A percentile compares a stretch with the other conserved stretches of the same genome.
These are phyloP conservation scores for Euplexia lucipara DNA, from an alignment of 2,888 invertebrate genomes.

Conservation along the genomic window DNA sequence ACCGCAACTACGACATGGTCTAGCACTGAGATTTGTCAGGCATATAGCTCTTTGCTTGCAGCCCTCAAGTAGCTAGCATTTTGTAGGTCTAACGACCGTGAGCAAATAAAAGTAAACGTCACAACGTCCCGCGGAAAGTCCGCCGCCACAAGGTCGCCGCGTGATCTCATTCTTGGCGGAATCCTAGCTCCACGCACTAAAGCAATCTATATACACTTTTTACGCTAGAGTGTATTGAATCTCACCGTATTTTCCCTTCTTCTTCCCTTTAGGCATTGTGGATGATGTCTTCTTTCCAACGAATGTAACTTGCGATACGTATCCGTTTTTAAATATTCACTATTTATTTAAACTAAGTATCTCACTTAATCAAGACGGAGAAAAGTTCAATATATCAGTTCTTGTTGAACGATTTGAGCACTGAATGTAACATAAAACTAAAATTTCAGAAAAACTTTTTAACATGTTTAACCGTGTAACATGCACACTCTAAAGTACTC, in stretches of 20 bases:
- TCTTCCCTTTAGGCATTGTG: slow-evolving; percentile 95
- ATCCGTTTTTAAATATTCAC: slow-evolving; percentile 90
- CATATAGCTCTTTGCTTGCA: slow-evolving; percentile 71
- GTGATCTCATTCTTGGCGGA: slow-evolving; percentile 86
- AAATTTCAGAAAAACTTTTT: slow-evolving; percentile 94
- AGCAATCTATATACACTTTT: slow-evolving; percentile 41
- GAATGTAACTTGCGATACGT: slow-evolving; percentile 78
- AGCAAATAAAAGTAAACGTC: slow-evolving; percentile 80
- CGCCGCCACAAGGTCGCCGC: slow-evolving; percentile 87
- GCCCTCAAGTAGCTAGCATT: slow-evolving; percentile 63
- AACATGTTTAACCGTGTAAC: slow-evolving; percentile 92
- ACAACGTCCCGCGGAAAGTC: slow-evolving; percentile 79
- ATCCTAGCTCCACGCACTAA: slow-evolving; percentile 67
- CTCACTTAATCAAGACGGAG: slow-evolving; percentile 94
- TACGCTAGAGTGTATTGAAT: slow-evolving; percentile 46
- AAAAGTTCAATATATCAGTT: slow-evolving; percentile 94
- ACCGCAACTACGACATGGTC: slow-evolving; percentile 2
- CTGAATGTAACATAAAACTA: slow-evolving; percentile 93
- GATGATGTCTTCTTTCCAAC: slow-evolving; percentile 69
- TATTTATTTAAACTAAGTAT: slow-evolving; percentile 85
- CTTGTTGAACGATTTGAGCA: slow-evolving; percentile 93
- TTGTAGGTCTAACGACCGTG: slow-evolving; percentile 67
- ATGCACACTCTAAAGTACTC: slow-evolving; percentile 86
- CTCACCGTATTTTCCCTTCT: slow-evolving; percentile 94
- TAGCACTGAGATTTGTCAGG: slow-evolving; percentile 41